Base-by-base conservation (phyloP, 2,888 invertebrate genomes). In the Calameuta idolon region DNA sequence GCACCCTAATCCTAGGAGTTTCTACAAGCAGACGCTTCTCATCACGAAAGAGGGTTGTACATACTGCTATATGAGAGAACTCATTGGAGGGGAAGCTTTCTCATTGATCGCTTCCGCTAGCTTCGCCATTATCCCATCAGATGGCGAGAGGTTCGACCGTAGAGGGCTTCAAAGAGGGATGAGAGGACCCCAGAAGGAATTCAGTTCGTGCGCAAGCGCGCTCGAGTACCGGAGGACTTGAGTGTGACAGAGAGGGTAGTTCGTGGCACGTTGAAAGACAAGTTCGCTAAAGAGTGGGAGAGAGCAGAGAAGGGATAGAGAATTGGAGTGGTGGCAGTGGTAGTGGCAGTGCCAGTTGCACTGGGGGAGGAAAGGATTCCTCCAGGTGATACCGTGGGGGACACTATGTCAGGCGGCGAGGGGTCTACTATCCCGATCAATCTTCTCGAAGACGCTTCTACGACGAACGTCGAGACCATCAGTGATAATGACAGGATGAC, bases 391-490 rank as follows among this genome's bases (percentile, higher is more conserved):
- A 76, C n/a, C 75, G 78, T 76, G 75, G 80, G 87, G 87, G 86
- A 85, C 86, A 89, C 82, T 80, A 91, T 91, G 91, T 87, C 90
- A 89, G 91, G 91, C 90, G 91, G 91, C 90, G 91, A 90, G 91
- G 91, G 91, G 91, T 90, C 88, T 79, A 23, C 55, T 55, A 81
- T 88, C 86, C 86, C 87, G 85, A 88, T 89, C 86, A 87, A 90
- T 88, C 85, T 86, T 79, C 77, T 79, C 74, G 76, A 79, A 79
- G 83, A 83, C 71, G 69, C 73, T 81, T 76, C 77, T 76, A 76
- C 80, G 71, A 75, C 82, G 77, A 83, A 84, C 79, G 87, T 88
- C 77, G 84, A 82, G 82, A 81, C 81, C 77, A 82, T 81, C 77
- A 82, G 82, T 81, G 86, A 86, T 80, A 84, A 85, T 79, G 87